phyloP scores from a whole-genome alignment of 1,140 invertebrate genomes.

The Lasaia peninsularis region DNA sequence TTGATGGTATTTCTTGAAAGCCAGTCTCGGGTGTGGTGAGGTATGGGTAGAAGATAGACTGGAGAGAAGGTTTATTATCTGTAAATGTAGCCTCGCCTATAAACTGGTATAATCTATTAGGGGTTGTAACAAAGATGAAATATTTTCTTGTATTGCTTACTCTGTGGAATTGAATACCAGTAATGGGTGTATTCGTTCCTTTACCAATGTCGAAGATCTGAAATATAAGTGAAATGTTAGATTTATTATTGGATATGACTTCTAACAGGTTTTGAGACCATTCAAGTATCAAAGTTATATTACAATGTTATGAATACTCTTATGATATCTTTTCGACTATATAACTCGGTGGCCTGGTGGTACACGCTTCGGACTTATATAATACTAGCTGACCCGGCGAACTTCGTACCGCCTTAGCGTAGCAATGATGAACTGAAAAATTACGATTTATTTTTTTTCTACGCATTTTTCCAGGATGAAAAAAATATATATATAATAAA shows the following conservation, averaged over 20 bases:
- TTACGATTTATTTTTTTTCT: too few species aligned
- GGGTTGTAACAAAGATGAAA: conserved; percentile 90
- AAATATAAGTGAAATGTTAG: conserved; percentile 18
- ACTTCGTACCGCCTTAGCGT: too few species aligned
- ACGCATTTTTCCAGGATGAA: too few species aligned
- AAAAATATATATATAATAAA: too few species aligned
- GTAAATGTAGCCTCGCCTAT: conserved; percentile 83
- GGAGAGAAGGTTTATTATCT: conserved; percentile 88
- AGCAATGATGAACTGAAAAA: too few species aligned
- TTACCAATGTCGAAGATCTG: conserved; percentile 93
- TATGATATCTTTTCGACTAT: too few species aligned
- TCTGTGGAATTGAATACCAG: conserved; percentile 90
- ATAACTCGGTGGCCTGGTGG: too few species aligned
- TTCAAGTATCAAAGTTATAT: too few species aligned
- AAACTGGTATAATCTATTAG: conserved; percentile 91
- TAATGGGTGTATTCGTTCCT: conserved; percentile 86
- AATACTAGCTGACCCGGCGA: too few species aligned
- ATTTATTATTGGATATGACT: not conserved
- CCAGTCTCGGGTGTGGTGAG: conserved; percentile 85
- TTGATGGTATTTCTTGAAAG: conserved; percentile 86
- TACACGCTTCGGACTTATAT: too few species aligned
- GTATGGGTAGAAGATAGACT: conserved; percentile 90
- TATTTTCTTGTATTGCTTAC: conserved; percentile 84
- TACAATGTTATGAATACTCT: too few species aligned
- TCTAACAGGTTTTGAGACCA: too few species aligned